These are phyloP conservation scores for Todiramphus saurophagus DNA, from an alignment of 2,113 vertebrate genomes.

Conservation along the genomic window DNA sequence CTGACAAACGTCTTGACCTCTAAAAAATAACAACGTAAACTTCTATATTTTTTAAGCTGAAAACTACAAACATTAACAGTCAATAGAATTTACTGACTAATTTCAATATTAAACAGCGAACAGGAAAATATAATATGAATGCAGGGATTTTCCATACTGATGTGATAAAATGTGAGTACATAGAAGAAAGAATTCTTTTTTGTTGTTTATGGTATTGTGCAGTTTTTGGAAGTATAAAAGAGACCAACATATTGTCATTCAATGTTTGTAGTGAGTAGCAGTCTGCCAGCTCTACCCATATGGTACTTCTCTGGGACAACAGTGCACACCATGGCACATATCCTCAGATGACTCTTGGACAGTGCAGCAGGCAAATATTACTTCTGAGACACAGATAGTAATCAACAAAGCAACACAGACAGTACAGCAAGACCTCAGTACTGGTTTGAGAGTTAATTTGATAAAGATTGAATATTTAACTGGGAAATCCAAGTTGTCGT, in stretches of 20 bases:
- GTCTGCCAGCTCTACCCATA: not conserved
- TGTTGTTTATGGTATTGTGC: not conserved
- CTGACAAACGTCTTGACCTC: not conserved
- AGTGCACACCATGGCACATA: not conserved
- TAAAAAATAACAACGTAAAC: not conserved
- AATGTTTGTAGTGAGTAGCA: not conserved
- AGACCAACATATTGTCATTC: not conserved
- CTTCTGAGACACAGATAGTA: not conserved
- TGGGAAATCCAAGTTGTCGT: not conserved
- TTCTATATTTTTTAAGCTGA: not conserved
- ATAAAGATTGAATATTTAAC: not conserved
- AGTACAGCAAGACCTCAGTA: not conserved
- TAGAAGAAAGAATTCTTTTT: not conserved
- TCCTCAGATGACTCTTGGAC: not conserved
- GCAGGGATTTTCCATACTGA: not conserved
- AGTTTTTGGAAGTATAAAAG: not conserved
- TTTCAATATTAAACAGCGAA: not conserved
- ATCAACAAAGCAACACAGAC: not conserved
- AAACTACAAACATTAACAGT: not conserved
- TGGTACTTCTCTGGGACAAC: not conserved
- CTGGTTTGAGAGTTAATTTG: not conserved
- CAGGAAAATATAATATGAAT: not conserved
- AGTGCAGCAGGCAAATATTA: not conserved
- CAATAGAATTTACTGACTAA: not conserved
- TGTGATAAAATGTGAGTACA: not conserved